Evolutionary conservation across 1,140 invertebrate genomes (phyloP).

Genomic region (Trichoplusia ni): DNA sequence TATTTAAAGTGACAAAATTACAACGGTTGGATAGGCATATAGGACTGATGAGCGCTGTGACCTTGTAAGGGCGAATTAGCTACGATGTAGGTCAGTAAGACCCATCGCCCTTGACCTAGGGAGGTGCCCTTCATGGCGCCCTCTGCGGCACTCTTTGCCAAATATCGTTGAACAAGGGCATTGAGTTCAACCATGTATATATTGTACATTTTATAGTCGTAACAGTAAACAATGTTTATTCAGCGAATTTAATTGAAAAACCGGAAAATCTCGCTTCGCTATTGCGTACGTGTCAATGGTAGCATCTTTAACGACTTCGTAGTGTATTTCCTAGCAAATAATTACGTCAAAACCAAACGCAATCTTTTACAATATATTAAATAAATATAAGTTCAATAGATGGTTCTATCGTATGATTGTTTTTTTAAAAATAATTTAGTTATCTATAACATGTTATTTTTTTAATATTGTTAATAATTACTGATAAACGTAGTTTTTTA

Average conservation of each 20-base stretch:
- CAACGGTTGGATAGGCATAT: conserved; percentile 39
- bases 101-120: conserved; percentile 69
- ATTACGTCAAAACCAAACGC: no score
- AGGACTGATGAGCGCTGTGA: conserved; percentile 43
- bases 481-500: no score
- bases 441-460: no score
- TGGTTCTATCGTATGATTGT: no score
- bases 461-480: no score
- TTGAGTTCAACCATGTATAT: conserved; percentile 14
- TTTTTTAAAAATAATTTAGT: no score
- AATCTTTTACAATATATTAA: no score
- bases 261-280: background rate
- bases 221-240: conserved; percentile 1
- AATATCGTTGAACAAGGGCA: conserved; percentile 47
- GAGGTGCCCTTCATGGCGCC: conserved; percentile 53
- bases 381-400: no score
- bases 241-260: background rate
- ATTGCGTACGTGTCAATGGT: no score
- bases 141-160: conserved; percentile 34
- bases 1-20: conserved; percentile 16
- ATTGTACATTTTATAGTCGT: conserved; percentile 1
- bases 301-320: no score
- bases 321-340: no score
- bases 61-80: conserved; percentile 59
- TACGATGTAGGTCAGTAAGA: conserved; percentile 70